A percentile compares a stretch with the other conserved stretches of the same genome.
phyloP scores from a whole-genome alignment of 2,888 invertebrate genomes.

The Cordilura impudica region DNA sequence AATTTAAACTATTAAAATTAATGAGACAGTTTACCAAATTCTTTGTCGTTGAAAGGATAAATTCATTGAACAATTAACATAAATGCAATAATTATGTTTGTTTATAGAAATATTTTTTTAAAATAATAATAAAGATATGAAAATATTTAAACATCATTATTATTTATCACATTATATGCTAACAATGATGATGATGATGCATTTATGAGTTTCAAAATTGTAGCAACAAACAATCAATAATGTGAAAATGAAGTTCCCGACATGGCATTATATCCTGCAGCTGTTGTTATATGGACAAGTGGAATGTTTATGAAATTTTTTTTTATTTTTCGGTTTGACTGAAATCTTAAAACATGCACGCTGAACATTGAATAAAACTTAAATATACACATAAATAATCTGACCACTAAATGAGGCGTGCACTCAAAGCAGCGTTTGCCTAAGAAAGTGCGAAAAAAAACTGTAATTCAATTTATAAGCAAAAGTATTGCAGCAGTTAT shows the following conservation, averaged over 20 bases:
- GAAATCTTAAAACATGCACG: background rate
- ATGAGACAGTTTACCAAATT: too few relatives aligned
- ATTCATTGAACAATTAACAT: too few relatives aligned
- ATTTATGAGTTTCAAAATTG: background rate
- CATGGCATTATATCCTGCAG: constrained; percentile 18
- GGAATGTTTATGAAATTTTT: constrained; percentile 7
- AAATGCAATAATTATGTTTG: too few relatives aligned
- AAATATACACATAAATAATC: background rate
- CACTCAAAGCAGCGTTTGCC: too few relatives aligned
- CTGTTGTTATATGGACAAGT: constrained; percentile 30
- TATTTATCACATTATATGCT: background rate
- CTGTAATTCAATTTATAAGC: too few relatives aligned
- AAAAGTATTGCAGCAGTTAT: too few relatives aligned
- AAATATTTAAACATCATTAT: background rate
- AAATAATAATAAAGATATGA: background rate
- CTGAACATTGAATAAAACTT: background rate
- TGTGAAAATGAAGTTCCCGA: background rate
- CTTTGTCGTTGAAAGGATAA: too few relatives aligned
- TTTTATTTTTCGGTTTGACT: background rate
- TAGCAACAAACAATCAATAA: constrained; percentile 9
- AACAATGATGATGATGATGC: background rate
- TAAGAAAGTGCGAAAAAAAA: too few relatives aligned
- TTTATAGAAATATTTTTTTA: background rate
- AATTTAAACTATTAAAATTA: too few relatives aligned
- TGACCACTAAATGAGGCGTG: background rate